Percentiles rank a stretch among this genome's conserved stretches.
These are phyloP conservation scores for Sinocyclocheilus grahami DNA, from an alignment of 2,113 vertebrate species.

Conservation along the genomic window DNA sequence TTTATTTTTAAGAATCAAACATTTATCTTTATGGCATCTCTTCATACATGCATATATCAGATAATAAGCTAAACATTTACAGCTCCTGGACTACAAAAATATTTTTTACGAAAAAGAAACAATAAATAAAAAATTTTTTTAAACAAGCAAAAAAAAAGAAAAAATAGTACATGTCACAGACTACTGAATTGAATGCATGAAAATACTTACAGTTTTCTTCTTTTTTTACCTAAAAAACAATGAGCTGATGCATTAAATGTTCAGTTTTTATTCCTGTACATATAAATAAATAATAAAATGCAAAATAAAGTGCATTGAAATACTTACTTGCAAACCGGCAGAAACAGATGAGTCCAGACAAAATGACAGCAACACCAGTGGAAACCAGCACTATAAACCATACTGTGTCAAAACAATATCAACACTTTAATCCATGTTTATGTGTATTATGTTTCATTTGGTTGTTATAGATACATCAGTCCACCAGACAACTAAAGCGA, in stretches of 20 bases:
- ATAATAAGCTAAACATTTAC: not conserved
- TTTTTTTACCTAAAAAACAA: not conserved
- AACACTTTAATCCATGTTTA: not conserved
- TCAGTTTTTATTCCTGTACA: too few relatives aligned
- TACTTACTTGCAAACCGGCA: slow-evolving; percentile 25
- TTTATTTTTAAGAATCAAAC: not conserved
- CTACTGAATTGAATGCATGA: not conserved
- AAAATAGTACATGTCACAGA: not conserved
- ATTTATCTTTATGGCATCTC: not conserved
- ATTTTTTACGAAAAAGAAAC: not conserved
- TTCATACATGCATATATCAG: not conserved
- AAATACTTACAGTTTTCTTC: not conserved
- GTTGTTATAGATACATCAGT: not conserved
- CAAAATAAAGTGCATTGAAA: too few relatives aligned
- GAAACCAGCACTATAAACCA: not conserved
- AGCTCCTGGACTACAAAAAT: not conserved
- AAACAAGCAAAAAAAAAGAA: too few relatives aligned
- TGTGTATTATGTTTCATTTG: not conserved
- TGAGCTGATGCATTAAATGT: not conserved
- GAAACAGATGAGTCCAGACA: not conserved
- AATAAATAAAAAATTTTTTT: too few relatives aligned
- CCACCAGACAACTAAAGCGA: not conserved
- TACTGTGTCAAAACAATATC: not conserved
- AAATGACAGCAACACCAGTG: not conserved
- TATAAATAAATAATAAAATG: too few relatives aligned